phyloP scores from a whole-genome alignment of 2,113 vertebrate genomes.

The Tupaia tana region DNA sequence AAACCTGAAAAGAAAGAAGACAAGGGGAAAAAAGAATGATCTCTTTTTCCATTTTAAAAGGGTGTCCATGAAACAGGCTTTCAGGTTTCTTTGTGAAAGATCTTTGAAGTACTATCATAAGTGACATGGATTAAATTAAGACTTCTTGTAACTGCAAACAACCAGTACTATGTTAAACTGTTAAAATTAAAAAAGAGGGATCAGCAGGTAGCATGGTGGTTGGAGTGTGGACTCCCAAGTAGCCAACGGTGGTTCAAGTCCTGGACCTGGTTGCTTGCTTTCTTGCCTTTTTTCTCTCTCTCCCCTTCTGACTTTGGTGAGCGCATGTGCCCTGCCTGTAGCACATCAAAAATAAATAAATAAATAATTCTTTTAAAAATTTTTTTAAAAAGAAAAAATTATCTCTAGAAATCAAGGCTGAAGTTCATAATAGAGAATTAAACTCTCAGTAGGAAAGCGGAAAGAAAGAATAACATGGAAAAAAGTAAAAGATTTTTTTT shows the following conservation, averaged over 20 bases:
- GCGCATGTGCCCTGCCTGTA: too few relatives aligned
- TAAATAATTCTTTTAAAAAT: too few relatives aligned
- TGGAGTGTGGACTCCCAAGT: too few relatives aligned
- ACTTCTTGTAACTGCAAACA: background rate
- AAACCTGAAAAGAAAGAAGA: slow-evolving; percentile 89
- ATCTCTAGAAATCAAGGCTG: background rate
- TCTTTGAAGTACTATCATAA: background rate
- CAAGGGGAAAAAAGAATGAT: background rate
- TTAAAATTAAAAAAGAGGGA: background rate
- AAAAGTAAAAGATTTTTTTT: background rate
- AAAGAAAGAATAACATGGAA: background rate
- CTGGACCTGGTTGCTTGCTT: too few relatives aligned
- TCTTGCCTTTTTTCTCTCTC: too few relatives aligned
- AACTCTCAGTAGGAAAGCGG: background rate
- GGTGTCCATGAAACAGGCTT: background rate
- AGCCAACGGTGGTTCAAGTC: too few relatives aligned
- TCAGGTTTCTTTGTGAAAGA: background rate
- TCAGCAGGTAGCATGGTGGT: too few relatives aligned
- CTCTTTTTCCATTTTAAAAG: background rate
- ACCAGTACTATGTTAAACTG: background rate
- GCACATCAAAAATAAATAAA: too few relatives aligned
- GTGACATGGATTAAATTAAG: background rate
- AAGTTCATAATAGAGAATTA: background rate
- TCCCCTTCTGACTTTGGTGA: too few relatives aligned
- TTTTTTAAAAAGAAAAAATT: background rate